Base-by-base conservation (phyloP, 2,113 vertebrate genomes). In the Poeciliopsis retropinna region DNA sequence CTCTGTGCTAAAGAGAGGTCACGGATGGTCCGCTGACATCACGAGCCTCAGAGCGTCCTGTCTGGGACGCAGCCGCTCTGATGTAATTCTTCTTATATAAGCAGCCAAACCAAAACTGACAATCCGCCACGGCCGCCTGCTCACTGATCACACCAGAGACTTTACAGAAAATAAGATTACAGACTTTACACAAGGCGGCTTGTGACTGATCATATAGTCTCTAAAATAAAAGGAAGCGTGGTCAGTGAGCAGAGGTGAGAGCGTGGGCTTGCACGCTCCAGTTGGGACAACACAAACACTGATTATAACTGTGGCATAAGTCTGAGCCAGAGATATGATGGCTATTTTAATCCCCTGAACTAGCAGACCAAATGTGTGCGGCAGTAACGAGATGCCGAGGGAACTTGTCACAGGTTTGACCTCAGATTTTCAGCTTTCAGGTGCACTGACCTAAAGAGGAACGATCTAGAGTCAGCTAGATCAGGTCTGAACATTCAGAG, bases 31-130 rank as follows among this genome's bases (percentile, higher is more conserved):
- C 41, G 67, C 76, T 65, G 68, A 82, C 76, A 82, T 89, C 79
- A 81, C 65, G 76, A 9, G n/a, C 11, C 70, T 64, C 70, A 71
- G 72, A 67, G 79, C 85, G 81, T 90, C 80, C 72, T 72, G 82
- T 70, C 70, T 70, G 66, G 79, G 57, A 12, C 75, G 60, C 80
- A 83, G 80, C 41, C 60, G 25, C 6, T 70, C 73, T 92, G 88
- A 92, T 84, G 84, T 92, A 94, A 93, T 90, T 90, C 84, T 67
- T 61, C 83, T 92, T 92, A 92, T 89, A 89, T 92, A 93, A 93
- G 84, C 78, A 71, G 67, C 32, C 51, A 1, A 64, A 67, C 67
- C n/a, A 65, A 83, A 81, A 69, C 82, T 76, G 87, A 92, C 89
- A 87, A 89, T 37, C 73, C 32, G 32, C 32, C 34, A 37, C 34